phyloP scores from a whole-genome alignment of 2,113 vertebrate genomes.

The Upupa epops region DNA sequence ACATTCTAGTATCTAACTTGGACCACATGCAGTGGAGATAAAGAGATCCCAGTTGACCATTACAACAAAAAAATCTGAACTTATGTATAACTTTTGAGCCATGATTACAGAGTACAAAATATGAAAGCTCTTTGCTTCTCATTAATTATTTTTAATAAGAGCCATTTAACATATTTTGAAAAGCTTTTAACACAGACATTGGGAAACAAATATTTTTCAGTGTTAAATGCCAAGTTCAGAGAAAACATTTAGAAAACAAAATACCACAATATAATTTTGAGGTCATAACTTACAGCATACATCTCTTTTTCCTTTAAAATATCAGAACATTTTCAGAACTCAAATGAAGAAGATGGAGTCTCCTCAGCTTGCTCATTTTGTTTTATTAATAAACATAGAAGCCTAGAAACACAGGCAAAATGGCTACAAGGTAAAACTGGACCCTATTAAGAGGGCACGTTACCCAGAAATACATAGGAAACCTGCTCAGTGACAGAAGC shows the following conservation, averaged over 20 bases:
- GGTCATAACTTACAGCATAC: not conserved
- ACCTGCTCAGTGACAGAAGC: conserved; percentile 5
- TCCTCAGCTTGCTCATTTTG: not conserved
- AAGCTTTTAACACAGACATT: not conserved
- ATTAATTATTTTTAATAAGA: not conserved
- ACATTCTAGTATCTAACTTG: not conserved
- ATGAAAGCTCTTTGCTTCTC: not conserved
- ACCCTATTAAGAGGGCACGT: not conserved
- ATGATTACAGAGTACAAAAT: not conserved
- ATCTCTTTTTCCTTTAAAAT: not conserved
- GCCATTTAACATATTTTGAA: not conserved
- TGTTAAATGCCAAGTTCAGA: not conserved
- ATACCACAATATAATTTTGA: not conserved
- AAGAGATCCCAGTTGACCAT: not conserved
- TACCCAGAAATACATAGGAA: conserved; percentile 19
- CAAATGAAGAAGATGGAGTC: not conserved
- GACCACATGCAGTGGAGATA: not conserved
- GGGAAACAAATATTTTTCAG: not conserved
- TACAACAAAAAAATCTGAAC: not conserved
- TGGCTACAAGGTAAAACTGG: not conserved
- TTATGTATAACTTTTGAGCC: not conserved
- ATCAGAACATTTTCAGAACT: not conserved
- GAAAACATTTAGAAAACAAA: not conserved
- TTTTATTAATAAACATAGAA: not conserved
- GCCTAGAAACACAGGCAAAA: not conserved